A percentile compares a stretch with the other conserved stretches of the same genome.
Conservation (phyloP, 2,888 invertebrate genomes). For the Pyrochroa serraticornis region DNA sequence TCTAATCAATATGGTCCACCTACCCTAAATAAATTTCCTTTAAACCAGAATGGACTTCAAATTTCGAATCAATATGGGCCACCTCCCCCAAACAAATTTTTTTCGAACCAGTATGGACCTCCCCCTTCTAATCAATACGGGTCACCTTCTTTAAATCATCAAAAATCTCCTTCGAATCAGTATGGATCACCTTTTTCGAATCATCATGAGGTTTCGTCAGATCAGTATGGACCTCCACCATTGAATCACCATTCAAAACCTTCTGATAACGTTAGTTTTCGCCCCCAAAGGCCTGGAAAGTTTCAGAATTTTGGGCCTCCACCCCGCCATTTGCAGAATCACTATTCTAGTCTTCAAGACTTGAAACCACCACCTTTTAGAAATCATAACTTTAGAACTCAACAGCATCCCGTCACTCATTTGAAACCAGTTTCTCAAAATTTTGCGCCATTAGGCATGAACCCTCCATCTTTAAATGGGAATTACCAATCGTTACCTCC, state of each 20-base stretch:
- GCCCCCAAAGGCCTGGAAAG: background rate
- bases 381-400: conserved; percentile 12
- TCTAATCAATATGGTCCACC: conserved; percentile 32
- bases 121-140: conserved; percentile 28
- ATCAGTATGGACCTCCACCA: conserved; percentile 30
- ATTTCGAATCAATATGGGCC: conserved; percentile 30
- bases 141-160: conserved; percentile 26
- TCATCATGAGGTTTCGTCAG: conserved; percentile 22
- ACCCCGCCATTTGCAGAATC: no score
- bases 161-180: conserved; percentile 21
- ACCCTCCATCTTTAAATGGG: conserved; percentile 36
- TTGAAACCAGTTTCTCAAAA: conserved; percentile 24
- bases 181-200: conserved; percentile 34
- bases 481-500: conserved; percentile 31
- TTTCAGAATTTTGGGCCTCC: no score
- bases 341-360: background rate
- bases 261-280: background rate
- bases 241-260: conserved; percentile 31
- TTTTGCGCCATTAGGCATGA: conserved; percentile 26
- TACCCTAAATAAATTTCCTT: background rate
- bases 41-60: conserved; percentile 37
- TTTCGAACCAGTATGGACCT: conserved; percentile 18
- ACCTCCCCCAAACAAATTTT: conserved; percentile 21
- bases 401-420: conserved; percentile 25
- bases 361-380: background rate